Percentiles rank a stretch among this genome's conserved stretches.
Evolutionary conservation across 2,113 vertebrate genomes (phyloP).

Genomic region (Pterocles gutturalis): DNA sequence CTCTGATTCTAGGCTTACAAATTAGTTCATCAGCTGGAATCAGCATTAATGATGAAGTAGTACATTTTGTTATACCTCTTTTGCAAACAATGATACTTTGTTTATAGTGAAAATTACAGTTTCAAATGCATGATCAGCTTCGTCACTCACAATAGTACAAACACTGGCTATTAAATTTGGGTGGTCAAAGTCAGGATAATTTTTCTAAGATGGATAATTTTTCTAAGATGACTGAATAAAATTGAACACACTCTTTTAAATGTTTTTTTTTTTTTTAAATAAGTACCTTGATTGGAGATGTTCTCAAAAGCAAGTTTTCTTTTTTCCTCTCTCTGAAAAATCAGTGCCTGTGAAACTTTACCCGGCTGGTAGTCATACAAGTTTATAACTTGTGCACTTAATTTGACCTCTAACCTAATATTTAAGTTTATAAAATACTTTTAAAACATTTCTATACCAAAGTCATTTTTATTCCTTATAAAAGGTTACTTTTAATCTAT

Average conservation of each 20-base stretch:
- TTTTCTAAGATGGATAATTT: background rate
- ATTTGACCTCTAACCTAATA: background rate
- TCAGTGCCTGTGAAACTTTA: background rate
- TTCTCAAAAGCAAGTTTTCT: background rate
- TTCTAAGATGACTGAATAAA: background rate
- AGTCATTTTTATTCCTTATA: background rate
- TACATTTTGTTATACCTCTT: background rate
- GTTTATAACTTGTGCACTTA: background rate
- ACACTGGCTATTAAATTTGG: background rate
- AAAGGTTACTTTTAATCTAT: background rate
- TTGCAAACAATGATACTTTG: background rate
- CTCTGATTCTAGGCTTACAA: background rate
- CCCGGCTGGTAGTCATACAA: background rate
- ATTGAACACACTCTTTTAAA: background rate
- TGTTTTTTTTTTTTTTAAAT: background rate
- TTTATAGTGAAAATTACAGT: background rate
- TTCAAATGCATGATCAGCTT: background rate
- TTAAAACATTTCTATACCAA: background rate
- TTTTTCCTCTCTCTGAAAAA: background rate
- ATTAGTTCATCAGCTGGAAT: background rate
- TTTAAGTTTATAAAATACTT: background rate
- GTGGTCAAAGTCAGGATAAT: background rate
- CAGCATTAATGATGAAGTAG: background rate
- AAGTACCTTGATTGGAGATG: rapidly evolving
- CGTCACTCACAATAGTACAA: background rate